Evolutionary conservation across 2,113 vertebrate genomes (phyloP).

Genomic region (Hassar affinis): DNA sequence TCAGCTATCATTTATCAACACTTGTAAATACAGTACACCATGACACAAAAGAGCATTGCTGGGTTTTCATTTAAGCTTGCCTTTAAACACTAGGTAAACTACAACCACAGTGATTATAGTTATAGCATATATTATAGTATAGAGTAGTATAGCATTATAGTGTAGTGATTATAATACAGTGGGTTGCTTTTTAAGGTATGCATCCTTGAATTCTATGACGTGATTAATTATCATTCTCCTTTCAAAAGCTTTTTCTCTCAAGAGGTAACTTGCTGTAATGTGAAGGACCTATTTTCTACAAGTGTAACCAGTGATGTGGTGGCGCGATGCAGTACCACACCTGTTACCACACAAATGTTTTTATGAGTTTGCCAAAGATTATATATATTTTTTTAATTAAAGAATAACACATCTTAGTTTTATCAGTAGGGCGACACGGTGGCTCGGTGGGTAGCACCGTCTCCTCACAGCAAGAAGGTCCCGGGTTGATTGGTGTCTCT

Average conservation of each 20-base stretch:
- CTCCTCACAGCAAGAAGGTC: too few species aligned
- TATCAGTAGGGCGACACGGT: too few species aligned
- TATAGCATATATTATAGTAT: too few species aligned
- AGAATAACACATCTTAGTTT: background rate
- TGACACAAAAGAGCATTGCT: background rate
- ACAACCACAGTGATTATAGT: background rate
- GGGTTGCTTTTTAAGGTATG: background rate
- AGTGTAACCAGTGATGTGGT: background rate
- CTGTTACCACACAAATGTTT: background rate
- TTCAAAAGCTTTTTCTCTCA: background rate
- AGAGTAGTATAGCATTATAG: too few species aligned
- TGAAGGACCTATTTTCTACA: background rate
- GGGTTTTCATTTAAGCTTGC: background rate
- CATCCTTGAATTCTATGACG: background rate
- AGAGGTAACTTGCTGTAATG: background rate
- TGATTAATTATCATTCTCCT: background rate
- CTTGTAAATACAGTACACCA: background rate
- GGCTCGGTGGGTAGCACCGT: too few species aligned
- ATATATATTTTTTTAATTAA: background rate
- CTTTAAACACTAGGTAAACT: background rate
- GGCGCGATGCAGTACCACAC: background rate
- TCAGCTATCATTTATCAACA: background rate
- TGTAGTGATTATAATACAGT: too few species aligned
- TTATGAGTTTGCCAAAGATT: background rate
- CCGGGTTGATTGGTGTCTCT: too few species aligned